These are phyloP conservation scores for Grapholita molesta DNA, from an alignment of 1,140 invertebrate genomes.

Conservation along the genomic window DNA sequence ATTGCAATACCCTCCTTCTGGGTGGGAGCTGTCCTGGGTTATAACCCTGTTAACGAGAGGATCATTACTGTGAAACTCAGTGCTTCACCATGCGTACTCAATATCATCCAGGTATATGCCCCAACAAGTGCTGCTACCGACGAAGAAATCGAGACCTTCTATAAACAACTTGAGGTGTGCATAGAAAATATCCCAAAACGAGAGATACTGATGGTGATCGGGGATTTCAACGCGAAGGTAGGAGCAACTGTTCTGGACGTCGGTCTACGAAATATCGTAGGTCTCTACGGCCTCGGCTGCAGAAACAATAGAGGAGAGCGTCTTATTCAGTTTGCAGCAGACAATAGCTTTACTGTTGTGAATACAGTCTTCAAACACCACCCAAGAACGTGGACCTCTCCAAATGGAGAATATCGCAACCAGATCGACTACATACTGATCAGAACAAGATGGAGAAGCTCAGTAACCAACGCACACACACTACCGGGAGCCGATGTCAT, in stretches of 20 bases:
- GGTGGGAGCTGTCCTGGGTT: conserved; percentile 14
- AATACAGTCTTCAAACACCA: conserved; percentile 21
- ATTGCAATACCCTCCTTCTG: conserved; percentile 21
- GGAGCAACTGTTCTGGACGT: conserved; percentile 17
- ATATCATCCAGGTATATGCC: conserved; percentile 28
- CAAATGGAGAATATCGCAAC: conserved; percentile 16
- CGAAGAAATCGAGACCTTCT: conserved; percentile 28
- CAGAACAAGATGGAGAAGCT: conserved; percentile 16
- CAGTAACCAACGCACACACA: neutral
- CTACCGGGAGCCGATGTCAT: too few species aligned
- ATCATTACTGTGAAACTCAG: conserved; percentile 9
- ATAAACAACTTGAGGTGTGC: conserved; percentile 19
- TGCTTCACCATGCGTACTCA: conserved; percentile 21
- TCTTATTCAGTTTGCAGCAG: conserved; percentile 15
- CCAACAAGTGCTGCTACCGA: conserved; percentile 21
- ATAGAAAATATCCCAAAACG: conserved; percentile 26
- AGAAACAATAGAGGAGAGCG: conserved; percentile 19
- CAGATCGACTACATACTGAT: conserved; percentile 26
- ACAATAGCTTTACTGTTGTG: conserved; percentile 15
- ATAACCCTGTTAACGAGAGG: conserved; percentile 7
- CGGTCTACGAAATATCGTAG: conserved; percentile 12
- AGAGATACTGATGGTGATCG: conserved; percentile 25
- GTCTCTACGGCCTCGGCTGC: conserved; percentile 22
- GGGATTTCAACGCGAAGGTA: conserved; percentile 33
- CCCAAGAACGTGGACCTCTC: conserved; percentile 21